Evolutionary conservation across 2,113 vertebrate genomes (phyloP).

Genomic region (Cheilinus undulatus): DNA sequence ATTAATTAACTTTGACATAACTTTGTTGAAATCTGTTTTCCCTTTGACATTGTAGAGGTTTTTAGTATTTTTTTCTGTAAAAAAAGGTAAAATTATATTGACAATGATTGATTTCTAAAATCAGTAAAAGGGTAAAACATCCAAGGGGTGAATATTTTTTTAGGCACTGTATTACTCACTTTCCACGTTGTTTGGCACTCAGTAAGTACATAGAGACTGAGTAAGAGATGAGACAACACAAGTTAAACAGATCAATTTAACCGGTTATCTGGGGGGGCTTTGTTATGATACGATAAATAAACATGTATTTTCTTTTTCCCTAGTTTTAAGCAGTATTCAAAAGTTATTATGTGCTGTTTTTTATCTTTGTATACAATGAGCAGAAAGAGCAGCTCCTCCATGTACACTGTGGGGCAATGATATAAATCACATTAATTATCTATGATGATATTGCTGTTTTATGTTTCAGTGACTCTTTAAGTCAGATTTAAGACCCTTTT

Average conservation of each 20-base stretch:
- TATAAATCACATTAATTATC: neutral
- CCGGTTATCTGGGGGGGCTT: neutral
- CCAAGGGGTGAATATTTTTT: too few species aligned
- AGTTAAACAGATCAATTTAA: conserved; percentile 8
- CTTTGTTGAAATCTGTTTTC: too few species aligned
- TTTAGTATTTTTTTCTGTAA: too few species aligned
- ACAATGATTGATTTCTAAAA: too few species aligned
- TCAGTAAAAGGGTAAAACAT: too few species aligned
- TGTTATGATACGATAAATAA: neutral
- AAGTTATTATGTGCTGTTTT: too few species aligned
- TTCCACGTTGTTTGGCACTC: too few species aligned
- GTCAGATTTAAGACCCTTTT: neutral
- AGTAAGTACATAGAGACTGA: conserved; percentile 1
- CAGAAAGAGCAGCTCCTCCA: neutral
- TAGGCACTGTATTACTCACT: too few species aligned
- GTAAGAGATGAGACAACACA: conserved; percentile 18
- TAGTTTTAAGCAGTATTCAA: too few species aligned
- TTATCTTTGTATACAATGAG: neutral
- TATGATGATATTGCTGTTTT: neutral
- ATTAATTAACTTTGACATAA: too few species aligned
- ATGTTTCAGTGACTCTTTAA: neutral
- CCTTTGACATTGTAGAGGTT: too few species aligned
- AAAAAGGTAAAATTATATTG: too few species aligned
- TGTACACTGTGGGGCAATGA: neutral
- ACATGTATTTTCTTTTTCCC: neutral